These are phyloP conservation scores for Clupea harengus DNA, from an alignment of 2,113 vertebrate species.

Conservation along the genomic window DNA sequence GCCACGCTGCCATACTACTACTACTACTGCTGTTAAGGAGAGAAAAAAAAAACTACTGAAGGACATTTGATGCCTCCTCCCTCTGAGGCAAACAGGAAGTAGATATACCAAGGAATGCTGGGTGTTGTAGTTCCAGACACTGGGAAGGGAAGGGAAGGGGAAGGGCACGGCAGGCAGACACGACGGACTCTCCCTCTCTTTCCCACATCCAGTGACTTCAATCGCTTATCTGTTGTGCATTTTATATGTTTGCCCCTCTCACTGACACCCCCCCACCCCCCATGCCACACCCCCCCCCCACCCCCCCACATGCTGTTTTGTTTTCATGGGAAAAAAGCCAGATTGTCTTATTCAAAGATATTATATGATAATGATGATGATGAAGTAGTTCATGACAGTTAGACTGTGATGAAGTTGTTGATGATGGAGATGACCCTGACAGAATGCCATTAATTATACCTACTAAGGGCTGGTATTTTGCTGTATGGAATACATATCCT, in stretches of 20 bases:
- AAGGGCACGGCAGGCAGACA: neutral
- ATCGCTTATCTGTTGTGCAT: slow-evolving; percentile 11
- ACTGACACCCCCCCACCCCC: neutral
- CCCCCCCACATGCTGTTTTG: neutral
- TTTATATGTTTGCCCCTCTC: neutral
- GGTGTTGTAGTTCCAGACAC: neutral
- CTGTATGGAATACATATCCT: slow-evolving; percentile 55
- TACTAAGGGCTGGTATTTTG: slow-evolving; percentile 69
- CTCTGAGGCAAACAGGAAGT: neutral
- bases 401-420: neutral
- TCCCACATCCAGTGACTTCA: slow-evolving; percentile 3
- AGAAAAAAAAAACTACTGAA: slow-evolving; percentile 11
- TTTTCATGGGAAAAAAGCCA: slow-evolving; percentile 16
- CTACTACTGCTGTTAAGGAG: slow-evolving; percentile 11
- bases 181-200: neutral
- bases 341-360: slow-evolving; percentile 32
- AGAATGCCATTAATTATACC: slow-evolving; percentile 45
- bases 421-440: neutral
- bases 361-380: slow-evolving; percentile 4
- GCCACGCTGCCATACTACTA: slow-evolving; percentile 61
- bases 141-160: neutral
- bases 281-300: neutral
- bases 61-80: neutral
- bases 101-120: neutral
- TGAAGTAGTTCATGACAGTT: neutral